Percentiles rank a stretch among this genome's conserved stretches.
Conservation (phyloP, 2,797 vertebrate species). For the Muscicapa comitata region DNA sequence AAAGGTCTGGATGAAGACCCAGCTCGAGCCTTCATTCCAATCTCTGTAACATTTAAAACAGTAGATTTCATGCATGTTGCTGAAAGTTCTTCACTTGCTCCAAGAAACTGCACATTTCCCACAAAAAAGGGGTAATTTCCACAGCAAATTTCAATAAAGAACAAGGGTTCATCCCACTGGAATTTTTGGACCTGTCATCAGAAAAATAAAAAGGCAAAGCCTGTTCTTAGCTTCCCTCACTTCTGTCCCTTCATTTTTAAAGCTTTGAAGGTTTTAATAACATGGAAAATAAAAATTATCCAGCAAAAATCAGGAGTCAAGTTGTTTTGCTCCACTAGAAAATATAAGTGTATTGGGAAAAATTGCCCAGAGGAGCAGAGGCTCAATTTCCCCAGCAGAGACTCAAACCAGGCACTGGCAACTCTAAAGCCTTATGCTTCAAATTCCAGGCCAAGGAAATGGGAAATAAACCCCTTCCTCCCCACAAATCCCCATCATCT, state of each 20-base stretch:
- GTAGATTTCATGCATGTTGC: neutral
- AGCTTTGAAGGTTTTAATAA: neutral
- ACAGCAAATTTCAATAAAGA: neutral
- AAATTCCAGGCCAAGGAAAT: neutral
- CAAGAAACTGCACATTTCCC: neutral
- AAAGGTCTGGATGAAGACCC: neutral
- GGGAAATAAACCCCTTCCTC: neutral
- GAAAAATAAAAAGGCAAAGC: neutral
- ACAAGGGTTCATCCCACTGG: neutral
- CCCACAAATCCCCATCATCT: neutral
- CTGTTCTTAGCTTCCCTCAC: neutral
- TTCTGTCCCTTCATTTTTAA: neutral
- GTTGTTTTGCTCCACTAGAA: neutral
- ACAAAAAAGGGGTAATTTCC: neutral
- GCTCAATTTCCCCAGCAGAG: fast-evolving
- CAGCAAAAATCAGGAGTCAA: neutral
- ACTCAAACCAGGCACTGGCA: neutral
- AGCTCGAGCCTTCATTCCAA: neutral
- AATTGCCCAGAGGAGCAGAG: neutral
- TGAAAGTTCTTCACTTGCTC: neutral
- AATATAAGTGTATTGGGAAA: neutral
- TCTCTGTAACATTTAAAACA: neutral
- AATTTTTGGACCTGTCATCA: neutral
- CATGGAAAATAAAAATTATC: neutral
- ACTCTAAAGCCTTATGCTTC: neutral